Base-by-base conservation (phyloP, 2,888 invertebrate species). In the Unio delphinus region DNA sequence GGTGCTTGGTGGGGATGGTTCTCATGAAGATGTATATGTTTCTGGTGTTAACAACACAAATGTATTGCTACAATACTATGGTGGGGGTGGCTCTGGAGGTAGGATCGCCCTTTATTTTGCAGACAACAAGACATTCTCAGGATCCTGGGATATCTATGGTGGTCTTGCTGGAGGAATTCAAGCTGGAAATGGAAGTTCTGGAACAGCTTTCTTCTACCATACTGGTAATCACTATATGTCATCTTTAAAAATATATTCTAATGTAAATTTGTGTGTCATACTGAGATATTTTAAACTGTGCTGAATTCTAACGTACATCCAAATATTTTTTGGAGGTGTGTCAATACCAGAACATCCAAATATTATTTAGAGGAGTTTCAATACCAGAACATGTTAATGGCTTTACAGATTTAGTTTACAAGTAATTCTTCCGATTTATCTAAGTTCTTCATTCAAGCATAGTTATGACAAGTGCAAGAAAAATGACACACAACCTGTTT, bases 171-270 rank as follows among this genome's bases (percentile, higher is more conserved):
- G 72, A 34, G 34, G 8, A 34, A 68, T 45, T 45, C 61, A n/a
- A 58, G 75, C 67, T 26, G 79, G 76, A n/a, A 80, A 80, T 69
- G 85, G 83, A 6, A 80, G 83, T 34, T 80, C 85, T n/a, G 85
- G 85, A 28, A 83, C 82, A 8, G 75, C 78, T 4, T 84, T 81
- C 75, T 82, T 85, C 68, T 84, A 79, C 60, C 84, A 85, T 68
- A 84, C 72, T 73, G 82, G 85, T 85, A 67, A 66, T 61, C 26
- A n/a, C 57, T 18, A 20, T 30, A 30, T 65, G 20, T 23, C 7
- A 34, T 34, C 34, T 23, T 23, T 23, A 23, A 23, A 23, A 23
- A 23, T 23, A 23, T 23, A 23, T 23, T 23, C 23, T 23, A 23
- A 23, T 23, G 23, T 23, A 23, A 23, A 23, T 23, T 23, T 34